Percentiles rank a stretch among this genome's conserved stretches.
phyloP scores from a whole-genome alignment of 2,113 vertebrate species.

The Nothobranchius furzeri region DNA sequence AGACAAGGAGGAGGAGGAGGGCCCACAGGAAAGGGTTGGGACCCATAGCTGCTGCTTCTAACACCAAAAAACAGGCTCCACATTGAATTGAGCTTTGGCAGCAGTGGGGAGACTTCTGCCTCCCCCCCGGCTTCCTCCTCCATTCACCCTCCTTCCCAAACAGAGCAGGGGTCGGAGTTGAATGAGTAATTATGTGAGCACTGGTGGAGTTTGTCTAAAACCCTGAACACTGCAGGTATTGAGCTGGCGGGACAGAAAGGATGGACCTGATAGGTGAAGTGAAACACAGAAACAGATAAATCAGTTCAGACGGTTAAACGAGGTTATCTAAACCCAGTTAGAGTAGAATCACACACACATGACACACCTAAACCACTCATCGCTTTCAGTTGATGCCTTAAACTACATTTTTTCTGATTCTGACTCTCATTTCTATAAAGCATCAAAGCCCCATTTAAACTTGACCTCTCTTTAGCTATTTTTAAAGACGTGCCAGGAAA shows the following conservation, averaged over 20 bases:
- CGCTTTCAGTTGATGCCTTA: no score
- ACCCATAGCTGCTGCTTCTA: slow-evolving; percentile 78
- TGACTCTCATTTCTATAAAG: no score
- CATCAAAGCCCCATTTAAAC: no score
- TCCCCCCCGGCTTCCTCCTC: slow-evolving; percentile 66
- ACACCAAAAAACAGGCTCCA: slow-evolving; percentile 85
- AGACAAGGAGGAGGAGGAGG: slow-evolving; percentile 84
- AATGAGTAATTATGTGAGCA: slow-evolving; percentile 96
- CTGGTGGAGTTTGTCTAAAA: slow-evolving; percentile 93
- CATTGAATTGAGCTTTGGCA: slow-evolving; percentile 95
- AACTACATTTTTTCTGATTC: no score
- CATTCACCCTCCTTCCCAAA: slow-evolving; percentile 72
- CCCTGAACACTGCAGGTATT: slow-evolving; percentile 89
- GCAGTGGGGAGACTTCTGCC: slow-evolving; percentile 81
- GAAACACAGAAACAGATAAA: no score
- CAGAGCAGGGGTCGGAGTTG: slow-evolving; percentile 90
- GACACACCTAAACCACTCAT: no score
- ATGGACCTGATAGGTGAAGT: slow-evolving; percentile 46
- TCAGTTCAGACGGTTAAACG: no score
- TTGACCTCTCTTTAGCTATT: no score
- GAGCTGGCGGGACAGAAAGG: slow-evolving; percentile 49
- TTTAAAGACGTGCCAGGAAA: no score
- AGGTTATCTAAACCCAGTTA: no score
- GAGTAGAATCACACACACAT: no score
- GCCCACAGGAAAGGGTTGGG: slow-evolving; percentile 95